Evolutionary conservation across 1,140 invertebrate species (phyloP).

Genomic region (Vanessa atalanta): DNA sequence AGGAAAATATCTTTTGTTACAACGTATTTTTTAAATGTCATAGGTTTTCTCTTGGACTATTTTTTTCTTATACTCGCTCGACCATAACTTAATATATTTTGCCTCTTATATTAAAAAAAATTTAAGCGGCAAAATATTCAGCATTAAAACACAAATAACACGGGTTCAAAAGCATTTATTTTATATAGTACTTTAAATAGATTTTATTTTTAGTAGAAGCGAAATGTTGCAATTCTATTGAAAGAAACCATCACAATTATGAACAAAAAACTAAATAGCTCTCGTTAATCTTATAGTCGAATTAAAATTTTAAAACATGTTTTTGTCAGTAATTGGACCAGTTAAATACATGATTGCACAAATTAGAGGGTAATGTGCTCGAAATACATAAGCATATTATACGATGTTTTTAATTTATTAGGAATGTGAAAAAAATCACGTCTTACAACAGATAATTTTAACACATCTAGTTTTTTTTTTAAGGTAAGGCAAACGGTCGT

Average conservation of each 20-base stretch:
- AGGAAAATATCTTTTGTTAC: too few species aligned
- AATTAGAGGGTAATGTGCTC: slow-evolving; percentile 12
- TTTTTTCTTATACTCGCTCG: too few species aligned
- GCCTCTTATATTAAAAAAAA: background rate
- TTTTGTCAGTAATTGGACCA: slow-evolving; percentile 20
- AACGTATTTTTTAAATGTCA: too few species aligned
- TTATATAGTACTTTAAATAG: background rate
- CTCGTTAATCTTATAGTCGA: slow-evolving; percentile 3
- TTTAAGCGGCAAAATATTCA: background rate
- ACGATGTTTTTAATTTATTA: slow-evolving; percentile 1
- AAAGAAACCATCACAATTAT: slow-evolving; percentile 4
- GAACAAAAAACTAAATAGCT: slow-evolving; percentile 13
- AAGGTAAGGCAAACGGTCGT: too few species aligned
- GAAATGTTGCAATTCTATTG: background rate
- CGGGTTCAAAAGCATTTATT: background rate
- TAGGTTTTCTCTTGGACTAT: background rate
- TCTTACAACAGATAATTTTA: background rate
- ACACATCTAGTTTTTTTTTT: background rate
- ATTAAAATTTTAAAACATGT: slow-evolving; percentile 22
- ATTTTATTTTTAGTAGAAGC: slow-evolving; percentile 4
- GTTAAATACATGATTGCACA: slow-evolving; percentile 18
- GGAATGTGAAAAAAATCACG: background rate
- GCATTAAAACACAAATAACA: background rate
- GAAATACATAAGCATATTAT: slow-evolving; percentile 2
- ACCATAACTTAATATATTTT: too few species aligned